These are phyloP conservation scores for Drosophila pseudoananassae DNA, from an alignment of 1,140 invertebrate species.

Conservation along the genomic window DNA sequence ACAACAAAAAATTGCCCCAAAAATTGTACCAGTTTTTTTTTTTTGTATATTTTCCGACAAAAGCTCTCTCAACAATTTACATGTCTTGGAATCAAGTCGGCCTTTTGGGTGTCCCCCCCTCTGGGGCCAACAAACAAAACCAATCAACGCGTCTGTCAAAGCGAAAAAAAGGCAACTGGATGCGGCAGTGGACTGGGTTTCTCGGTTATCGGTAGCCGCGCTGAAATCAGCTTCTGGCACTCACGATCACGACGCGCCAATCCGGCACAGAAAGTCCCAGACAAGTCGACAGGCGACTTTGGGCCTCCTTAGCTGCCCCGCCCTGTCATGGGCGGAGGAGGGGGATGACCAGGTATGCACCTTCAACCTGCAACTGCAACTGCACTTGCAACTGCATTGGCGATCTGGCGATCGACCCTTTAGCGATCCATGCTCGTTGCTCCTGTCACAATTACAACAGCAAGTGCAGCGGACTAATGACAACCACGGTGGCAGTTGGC, in stretches of 20 bases:
- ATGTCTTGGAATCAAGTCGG: conserved; percentile 64
- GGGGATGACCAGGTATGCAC: conserved; percentile 27
- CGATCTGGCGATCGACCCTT: conserved; percentile 48
- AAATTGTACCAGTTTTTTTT: conserved; percentile 58
- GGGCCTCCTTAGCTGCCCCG: background rate
- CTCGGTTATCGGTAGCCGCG: conserved; percentile 78
- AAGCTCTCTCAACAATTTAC: conserved; percentile 72
- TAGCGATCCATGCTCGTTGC: conserved; percentile 77
- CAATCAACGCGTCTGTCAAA: conserved; percentile 81
- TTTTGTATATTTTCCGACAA: conserved; percentile 21
- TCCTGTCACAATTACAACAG: conserved; percentile 81
- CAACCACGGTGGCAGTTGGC: conserved; percentile 63
- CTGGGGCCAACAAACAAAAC: conserved; percentile 68
- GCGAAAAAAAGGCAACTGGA: conserved; percentile 38
- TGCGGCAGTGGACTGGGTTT: conserved; percentile 20
- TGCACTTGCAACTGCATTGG: conserved; percentile 8
- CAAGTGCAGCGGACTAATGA: conserved; percentile 80
- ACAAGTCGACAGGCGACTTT: conserved; percentile 12
- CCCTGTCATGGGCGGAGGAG: background rate
- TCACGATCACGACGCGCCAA: conserved; percentile 71
- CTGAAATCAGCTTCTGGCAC: conserved; percentile 82
- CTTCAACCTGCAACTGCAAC: background rate
- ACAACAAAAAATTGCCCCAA: conserved; percentile 44
- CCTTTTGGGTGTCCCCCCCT: conserved; percentile 1
- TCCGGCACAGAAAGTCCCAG: conserved; percentile 24